These are phyloP conservation scores for Anableps anableps DNA, from an alignment of 2,797 vertebrate genomes.

Conservation along the genomic window DNA sequence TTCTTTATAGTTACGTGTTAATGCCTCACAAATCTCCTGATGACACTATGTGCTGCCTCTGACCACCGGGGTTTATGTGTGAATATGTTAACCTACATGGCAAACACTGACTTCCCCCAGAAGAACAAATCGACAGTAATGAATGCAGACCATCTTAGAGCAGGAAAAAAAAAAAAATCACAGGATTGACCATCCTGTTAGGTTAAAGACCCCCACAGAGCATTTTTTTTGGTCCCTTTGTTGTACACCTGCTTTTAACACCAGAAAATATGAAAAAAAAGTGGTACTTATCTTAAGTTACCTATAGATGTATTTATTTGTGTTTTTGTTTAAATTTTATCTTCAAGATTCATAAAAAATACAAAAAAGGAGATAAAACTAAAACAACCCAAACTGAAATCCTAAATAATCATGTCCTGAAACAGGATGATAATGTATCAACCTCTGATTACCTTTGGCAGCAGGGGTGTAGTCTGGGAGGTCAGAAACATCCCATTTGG, in stretches of 20 bases:
- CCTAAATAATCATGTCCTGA: neutral
- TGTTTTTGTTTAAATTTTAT: neutral
- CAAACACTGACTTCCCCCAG: slow-evolving; percentile 49
- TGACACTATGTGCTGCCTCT: slow-evolving; percentile 48
- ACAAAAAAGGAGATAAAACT: neutral
- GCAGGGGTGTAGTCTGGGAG: slow-evolving; percentile 73
- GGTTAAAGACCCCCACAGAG: slow-evolving; percentile 49
- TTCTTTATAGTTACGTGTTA: slow-evolving; percentile 49
- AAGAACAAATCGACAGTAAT: slow-evolving; percentile 77
- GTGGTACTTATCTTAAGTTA: neutral
- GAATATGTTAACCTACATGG: slow-evolving; percentile 68
- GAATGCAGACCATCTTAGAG: slow-evolving; percentile 69
- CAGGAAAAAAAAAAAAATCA: slow-evolving; percentile 14
- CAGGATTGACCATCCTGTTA: slow-evolving; percentile 51
- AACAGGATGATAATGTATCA: neutral
- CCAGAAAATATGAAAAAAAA: neutral
- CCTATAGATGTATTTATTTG: neutral
- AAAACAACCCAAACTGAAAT: neutral
- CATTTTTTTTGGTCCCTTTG: slow-evolving; percentile 25
- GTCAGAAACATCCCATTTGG: slow-evolving; percentile 77
- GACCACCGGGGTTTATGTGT: slow-evolving; percentile 46
- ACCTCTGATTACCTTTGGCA: slow-evolving; percentile 83
- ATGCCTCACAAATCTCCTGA: slow-evolving; percentile 51
- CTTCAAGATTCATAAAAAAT: neutral
- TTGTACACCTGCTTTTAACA: slow-evolving; percentile 19